Evolutionary conservation across 2,113 vertebrate genomes (phyloP).

Genomic region (Stegastes partitus): DNA sequence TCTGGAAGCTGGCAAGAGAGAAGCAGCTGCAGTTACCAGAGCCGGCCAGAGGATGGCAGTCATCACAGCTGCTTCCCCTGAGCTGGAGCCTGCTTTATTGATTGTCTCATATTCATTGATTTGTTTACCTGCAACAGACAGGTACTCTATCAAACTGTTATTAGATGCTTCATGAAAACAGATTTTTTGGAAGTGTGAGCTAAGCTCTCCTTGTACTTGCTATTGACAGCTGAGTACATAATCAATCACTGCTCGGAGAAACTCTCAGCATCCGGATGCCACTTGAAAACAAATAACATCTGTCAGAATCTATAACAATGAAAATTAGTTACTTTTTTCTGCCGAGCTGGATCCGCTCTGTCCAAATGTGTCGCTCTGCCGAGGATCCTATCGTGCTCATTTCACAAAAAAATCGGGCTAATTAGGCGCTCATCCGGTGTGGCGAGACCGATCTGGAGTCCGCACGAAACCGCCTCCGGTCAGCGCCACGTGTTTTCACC

Average conservation of each 20-base stretch:
- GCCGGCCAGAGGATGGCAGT: slow-evolving; percentile 34
- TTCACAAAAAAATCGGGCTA: slow-evolving; percentile 51
- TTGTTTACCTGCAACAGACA: slow-evolving; percentile 61
- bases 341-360: background rate
- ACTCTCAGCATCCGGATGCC: slow-evolving; percentile 19
- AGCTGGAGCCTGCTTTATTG: slow-evolving; percentile 33
- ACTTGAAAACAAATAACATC: slow-evolving; percentile 61
- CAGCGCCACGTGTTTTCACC: slow-evolving; percentile 15
- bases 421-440: slow-evolving; percentile 34
- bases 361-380: slow-evolving; percentile 17
- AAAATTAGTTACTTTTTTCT: slow-evolving; percentile 10
- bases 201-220: slow-evolving; percentile 50
- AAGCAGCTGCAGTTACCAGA: slow-evolving; percentile 14
- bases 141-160: slow-evolving; percentile 61
- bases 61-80: slow-evolving; percentile 15
- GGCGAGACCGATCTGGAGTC: background rate
- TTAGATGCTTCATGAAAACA: slow-evolving; percentile 64
- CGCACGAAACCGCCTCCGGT: slow-evolving; percentile 13
- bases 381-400: slow-evolving; percentile 31
- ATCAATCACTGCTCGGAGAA: slow-evolving; percentile 56
- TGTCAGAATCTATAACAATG: slow-evolving; percentile 32
- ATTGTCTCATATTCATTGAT: slow-evolving; percentile 64
- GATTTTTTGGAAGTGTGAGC: slow-evolving; percentile 60
- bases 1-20: background rate
- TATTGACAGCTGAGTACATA: slow-evolving; percentile 38